Percentiles rank a stretch among this genome's conserved stretches.
phyloP scores from a whole-genome alignment of 2,888 invertebrate species.

The Lissocephala sabroskyi region DNA sequence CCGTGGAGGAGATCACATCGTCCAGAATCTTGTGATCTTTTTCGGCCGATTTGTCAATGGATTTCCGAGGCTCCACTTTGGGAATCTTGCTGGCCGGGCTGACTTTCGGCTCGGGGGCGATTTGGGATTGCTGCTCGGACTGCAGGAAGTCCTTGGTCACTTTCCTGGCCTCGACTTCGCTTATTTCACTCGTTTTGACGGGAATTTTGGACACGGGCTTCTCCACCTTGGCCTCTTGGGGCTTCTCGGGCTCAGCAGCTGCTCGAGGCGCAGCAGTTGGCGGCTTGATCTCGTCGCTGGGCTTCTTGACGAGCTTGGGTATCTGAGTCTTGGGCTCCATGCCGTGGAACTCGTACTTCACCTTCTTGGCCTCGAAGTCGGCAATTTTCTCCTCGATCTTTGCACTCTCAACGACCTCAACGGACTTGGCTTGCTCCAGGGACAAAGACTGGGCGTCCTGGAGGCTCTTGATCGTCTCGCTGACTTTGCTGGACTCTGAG shows the following conservation, averaged over 20 bases:
- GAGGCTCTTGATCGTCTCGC: slow-evolving; percentile 47
- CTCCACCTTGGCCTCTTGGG: slow-evolving; percentile 35
- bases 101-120: slow-evolving; percentile 30
- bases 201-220: slow-evolving; percentile 46
- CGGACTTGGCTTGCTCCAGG: slow-evolving; percentile 29
- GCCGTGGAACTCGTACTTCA: slow-evolving; percentile 57
- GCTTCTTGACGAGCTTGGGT: slow-evolving; percentile 32
- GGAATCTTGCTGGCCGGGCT: slow-evolving; percentile 47
- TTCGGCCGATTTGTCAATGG: slow-evolving; percentile 35
- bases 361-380: slow-evolving; percentile 55
- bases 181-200: slow-evolving; percentile 30
- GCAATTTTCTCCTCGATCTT: slow-evolving; percentile 59
- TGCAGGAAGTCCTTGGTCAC: slow-evolving; percentile 50
- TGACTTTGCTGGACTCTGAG: slow-evolving; percentile 44
- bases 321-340: slow-evolving; percentile 54
- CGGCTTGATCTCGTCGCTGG: slow-evolving; percentile 34
- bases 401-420: slow-evolving; percentile 37
- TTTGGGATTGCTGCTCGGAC: slow-evolving; percentile 35
- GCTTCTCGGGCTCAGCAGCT: slow-evolving; percentile 28
- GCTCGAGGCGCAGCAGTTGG: slow-evolving; percentile 55
- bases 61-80: slow-evolving; percentile 50
- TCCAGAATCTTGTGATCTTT: slow-evolving; percentile 39
- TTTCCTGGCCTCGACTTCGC: slow-evolving; percentile 38
- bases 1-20: slow-evolving; percentile 39
- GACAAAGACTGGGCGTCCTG: slow-evolving; percentile 27